Percentiles rank a stretch among this genome's conserved stretches.
These are phyloP conservation scores for Oscheius myriophilus DNA, from an alignment of 2,888 invertebrate genomes.

Conservation along the genomic window DNA sequence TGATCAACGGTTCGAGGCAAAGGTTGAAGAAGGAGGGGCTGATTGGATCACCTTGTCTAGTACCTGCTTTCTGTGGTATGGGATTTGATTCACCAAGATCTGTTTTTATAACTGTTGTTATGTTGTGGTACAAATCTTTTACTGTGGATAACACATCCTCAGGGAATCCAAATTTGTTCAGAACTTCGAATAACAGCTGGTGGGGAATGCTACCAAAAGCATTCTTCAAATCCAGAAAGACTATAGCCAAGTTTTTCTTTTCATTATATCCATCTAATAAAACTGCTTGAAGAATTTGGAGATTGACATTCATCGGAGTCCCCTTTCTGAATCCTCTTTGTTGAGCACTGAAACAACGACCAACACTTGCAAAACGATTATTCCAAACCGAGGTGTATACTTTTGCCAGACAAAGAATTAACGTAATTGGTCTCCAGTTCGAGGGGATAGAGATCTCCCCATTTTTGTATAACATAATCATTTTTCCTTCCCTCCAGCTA, in stretches of 20 bases:
- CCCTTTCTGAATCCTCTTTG: conserved; percentile 4
- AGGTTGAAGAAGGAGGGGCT: conserved; percentile 70
- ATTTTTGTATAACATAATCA: neutral
- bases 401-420: neutral
- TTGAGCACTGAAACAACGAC: neutral
- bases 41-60: conserved; percentile 70
- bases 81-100: conserved; percentile 26
- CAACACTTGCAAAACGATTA: too few relatives aligned
- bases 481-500: neutral
- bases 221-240: conserved; percentile 2
- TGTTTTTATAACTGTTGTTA: too few relatives aligned
- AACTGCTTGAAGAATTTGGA: neutral
- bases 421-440: neutral
- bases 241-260: neutral
- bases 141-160: neutral
- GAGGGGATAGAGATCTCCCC: neutral
- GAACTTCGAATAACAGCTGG: neutral
- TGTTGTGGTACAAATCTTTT: neutral
- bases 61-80: conserved; percentile 54
- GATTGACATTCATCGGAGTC: neutral
- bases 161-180: neutral
- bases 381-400: neutral
- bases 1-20: conserved; percentile 59
- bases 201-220: conserved; percentile 8
- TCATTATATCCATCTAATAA: neutral